These are phyloP conservation scores for Poecile montanus DNA, from an alignment of 2,797 vertebrate genomes.

Conservation along the genomic window DNA sequence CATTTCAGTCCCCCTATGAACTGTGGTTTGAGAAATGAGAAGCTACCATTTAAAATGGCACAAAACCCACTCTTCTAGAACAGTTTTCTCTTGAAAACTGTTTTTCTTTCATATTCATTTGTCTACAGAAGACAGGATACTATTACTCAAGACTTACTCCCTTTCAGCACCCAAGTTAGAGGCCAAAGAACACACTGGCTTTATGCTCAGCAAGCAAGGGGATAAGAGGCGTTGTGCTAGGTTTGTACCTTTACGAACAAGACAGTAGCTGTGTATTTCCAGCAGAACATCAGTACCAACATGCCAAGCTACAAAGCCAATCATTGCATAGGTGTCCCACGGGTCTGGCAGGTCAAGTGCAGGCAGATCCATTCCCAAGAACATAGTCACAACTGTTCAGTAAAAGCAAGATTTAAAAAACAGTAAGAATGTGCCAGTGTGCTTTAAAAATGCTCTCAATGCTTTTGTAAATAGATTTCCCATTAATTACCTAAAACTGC, in stretches of 20 bases:
- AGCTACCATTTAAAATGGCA: background rate
- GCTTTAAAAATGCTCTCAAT: background rate
- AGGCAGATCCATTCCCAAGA: constrained; percentile 85
- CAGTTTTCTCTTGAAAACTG: background rate
- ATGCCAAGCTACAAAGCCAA: constrained; percentile 85
- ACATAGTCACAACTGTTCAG: constrained; percentile 80
- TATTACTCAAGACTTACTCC: background rate
- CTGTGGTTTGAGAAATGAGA: background rate
- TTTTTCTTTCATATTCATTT: background rate
- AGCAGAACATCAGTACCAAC: constrained; percentile 79
- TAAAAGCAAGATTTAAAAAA: background rate
- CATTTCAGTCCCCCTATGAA: background rate
- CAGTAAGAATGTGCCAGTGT: fast-evolving
- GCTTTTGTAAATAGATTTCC: background rate
- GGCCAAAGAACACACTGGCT: background rate
- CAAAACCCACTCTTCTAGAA: background rate
- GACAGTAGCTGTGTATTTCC: constrained; percentile 80
- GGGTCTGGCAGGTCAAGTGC: constrained; percentile 80
- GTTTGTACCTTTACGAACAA: constrained; percentile 76
- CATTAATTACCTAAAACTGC: background rate
- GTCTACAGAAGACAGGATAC: background rate
- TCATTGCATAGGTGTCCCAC: constrained; percentile 80
- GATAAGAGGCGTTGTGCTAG: background rate
- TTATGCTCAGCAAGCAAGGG: background rate
- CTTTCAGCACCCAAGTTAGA: background rate